Base-by-base conservation (phyloP, 1,140 invertebrate genomes). In the Halictus rubicundus region DNA sequence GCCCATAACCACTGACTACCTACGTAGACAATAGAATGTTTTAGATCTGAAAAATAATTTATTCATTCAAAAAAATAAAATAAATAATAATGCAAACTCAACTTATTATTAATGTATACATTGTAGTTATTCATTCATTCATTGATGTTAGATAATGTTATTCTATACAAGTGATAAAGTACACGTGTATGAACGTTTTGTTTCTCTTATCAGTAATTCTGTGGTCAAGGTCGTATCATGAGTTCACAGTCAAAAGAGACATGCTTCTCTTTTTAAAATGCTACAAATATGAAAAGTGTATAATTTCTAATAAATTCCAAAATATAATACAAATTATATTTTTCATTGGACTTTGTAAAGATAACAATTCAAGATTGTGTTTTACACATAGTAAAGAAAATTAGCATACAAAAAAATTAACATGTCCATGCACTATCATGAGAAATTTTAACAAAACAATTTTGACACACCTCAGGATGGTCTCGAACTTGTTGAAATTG, bases 401-500 rank as follows among this genome's bases (percentile, higher is more conserved):
- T 0, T 6, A 82, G 49, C 0, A 14, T 49, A 68, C 9, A 49
- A 68, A 37, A 25, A 71, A n/a, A 9, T 59, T 21, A 60, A 60
- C 9, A 54, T n/a, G 5, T 54, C 54, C n/a, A 32, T 42, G 52
- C 23, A 54, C 5, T 23, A 42, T 6, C 4, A 57, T 12, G 1
- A 54, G 19, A 25, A 19, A 68, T 42, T 49, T 68, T 2, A 6
- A 25, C 1, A 52, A 57, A 39, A 83, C 8, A 2, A 14, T 72
- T 39, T 25, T n/a, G 81, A 93, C 95, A 95, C 93, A 98, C 97
- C 94, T 96, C 95, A 19, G 97, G 97, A 94, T 98, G 95, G 93
- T 98, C 96, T 90, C 94, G 95, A 79, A 98, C 97, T 95, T 96
- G 94, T 92, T 97, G 93, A 92, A 98, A 98, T 92, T 98, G 97